phyloP scores from a whole-genome alignment of 2,888 invertebrate genomes.

The Helobdella robusta region DNA sequence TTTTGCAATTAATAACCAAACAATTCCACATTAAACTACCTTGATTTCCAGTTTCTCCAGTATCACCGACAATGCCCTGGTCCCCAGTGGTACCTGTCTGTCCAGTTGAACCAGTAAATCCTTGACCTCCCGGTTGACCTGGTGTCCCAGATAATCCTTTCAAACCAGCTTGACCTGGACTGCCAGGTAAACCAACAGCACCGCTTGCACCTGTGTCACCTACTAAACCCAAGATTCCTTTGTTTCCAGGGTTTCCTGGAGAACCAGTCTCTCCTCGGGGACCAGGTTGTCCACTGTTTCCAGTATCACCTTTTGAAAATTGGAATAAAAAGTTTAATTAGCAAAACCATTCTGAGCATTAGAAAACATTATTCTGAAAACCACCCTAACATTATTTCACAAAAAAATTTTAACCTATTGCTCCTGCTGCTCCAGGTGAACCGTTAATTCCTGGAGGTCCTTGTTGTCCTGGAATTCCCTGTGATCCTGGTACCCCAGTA shows the following conservation, averaged over 20 bases:
- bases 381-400: no score
- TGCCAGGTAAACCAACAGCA: slow-evolving; percentile 16
- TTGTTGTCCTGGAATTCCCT: slow-evolving; percentile 13
- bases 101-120: slow-evolving; percentile 5
- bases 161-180: neutral
- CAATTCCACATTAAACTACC: no score
- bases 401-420: no score
- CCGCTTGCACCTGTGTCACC: slow-evolving; percentile 8
- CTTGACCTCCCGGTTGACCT: slow-evolving; percentile 7
- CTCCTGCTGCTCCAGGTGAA: neutral
- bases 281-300: slow-evolving; percentile 14
- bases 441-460: slow-evolving; percentile 16
- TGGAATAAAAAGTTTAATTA: no score
- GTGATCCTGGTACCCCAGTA: slow-evolving; percentile 19
- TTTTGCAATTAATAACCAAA: no score
- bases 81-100: neutral
- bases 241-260: slow-evolving; percentile 5
- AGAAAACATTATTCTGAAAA: no score
- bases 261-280: neutral
- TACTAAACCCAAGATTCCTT: neutral
- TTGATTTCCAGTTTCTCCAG: slow-evolving; percentile 11
- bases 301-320: slow-evolving; percentile 2
- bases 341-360: no score
- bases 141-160: neutral
- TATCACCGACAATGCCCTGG: slow-evolving; percentile 10